Evolutionary conservation across 2,113 vertebrate species (phyloP).

Genomic region (Globicephala melas): DNA sequence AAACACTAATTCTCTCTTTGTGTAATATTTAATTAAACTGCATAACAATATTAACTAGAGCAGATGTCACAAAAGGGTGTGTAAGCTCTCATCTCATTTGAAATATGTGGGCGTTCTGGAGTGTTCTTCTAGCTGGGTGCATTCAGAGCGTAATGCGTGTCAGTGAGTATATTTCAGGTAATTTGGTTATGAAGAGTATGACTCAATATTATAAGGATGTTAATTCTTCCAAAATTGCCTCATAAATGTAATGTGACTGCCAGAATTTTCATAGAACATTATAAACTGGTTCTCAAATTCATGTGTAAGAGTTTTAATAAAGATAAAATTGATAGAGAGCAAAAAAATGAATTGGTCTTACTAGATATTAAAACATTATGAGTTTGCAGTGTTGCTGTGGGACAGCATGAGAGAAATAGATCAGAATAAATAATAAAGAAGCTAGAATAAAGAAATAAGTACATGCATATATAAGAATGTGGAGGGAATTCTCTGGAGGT

Average conservation of each 20-base stretch:
- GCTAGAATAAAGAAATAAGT: not conserved
- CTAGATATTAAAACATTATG: not conserved
- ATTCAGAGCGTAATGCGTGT: not conserved
- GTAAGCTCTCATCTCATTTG: not conserved
- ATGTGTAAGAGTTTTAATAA: not conserved
- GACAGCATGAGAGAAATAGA: not conserved
- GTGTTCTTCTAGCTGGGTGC: not conserved
- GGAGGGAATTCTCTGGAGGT: not conserved
- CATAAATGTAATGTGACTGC: not conserved
- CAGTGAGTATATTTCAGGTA: not conserved
- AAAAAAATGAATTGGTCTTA: not conserved
- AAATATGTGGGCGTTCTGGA: not conserved
- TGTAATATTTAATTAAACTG: not conserved
- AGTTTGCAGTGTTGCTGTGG: not conserved
- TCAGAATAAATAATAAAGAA: not conserved
- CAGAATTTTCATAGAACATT: not conserved
- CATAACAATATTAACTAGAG: not conserved
- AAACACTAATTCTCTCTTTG: not conserved
- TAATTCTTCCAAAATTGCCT: conserved; percentile 1
- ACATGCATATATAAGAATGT: not conserved
- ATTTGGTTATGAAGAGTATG: not conserved
- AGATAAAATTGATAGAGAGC: not conserved
- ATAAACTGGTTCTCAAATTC: not conserved
- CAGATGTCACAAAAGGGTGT: not conserved
- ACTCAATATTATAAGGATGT: not conserved